Evolutionary conservation across 2,113 vertebrate genomes (phyloP).

Genomic region (Tetrao urogallus): DNA sequence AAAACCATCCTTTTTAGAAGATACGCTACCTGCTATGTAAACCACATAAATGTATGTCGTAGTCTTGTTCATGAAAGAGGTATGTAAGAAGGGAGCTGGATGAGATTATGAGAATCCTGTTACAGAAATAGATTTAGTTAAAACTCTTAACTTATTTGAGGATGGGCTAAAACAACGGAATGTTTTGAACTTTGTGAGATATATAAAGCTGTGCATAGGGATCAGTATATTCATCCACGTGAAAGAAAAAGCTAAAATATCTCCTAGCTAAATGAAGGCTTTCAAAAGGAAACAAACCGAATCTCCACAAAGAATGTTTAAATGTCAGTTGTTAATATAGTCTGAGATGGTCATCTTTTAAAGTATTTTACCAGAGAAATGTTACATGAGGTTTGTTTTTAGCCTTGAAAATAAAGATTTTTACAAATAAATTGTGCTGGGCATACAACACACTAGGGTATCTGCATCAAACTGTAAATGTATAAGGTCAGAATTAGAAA

Average conservation of each 20-base stretch:
- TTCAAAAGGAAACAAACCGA: not conserved
- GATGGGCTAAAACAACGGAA: not conserved
- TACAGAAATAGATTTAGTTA: constrained; percentile 13
- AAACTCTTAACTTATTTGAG: constrained; percentile 8
- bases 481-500: not conserved
- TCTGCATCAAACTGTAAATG: not conserved
- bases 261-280: not conserved
- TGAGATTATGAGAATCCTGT: not conserved
- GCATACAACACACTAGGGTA: not conserved
- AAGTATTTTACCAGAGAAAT: constrained; percentile 5
- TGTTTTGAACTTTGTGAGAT: not conserved
- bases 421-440: not conserved
- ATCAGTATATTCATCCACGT: not conserved
- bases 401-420: not conserved
- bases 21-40: not conserved
- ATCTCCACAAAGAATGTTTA: not conserved
- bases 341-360: not conserved
- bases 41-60: not conserved
- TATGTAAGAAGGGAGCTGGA: not conserved
- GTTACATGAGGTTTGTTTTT: not conserved
- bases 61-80: not conserved
- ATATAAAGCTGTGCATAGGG: constrained; percentile 7
- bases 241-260: constrained; percentile 4
- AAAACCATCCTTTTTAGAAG: not conserved
- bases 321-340: not conserved